Conservation (phyloP, 1,140 invertebrate genomes). For the Proctacanthus coquilletti region DNA sequence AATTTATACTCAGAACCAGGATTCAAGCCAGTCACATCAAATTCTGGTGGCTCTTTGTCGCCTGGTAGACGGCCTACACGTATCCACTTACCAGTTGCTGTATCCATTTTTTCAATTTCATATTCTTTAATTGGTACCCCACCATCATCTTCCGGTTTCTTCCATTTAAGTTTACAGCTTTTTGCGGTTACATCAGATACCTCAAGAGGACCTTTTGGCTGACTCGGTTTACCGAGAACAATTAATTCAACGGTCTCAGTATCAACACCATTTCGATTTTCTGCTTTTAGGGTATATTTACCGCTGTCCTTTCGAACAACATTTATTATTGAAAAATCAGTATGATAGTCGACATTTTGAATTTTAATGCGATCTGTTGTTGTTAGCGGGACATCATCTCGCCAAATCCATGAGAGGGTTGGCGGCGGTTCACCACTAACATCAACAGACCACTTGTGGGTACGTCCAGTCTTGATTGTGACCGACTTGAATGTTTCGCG, state of each 20-base stretch:
- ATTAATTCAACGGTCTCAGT: constrained; percentile 79
- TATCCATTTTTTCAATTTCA: constrained; percentile 86
- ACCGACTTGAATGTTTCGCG: constrained; percentile 72
- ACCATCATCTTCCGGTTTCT: constrained; percentile 85
- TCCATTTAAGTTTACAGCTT: constrained; percentile 76
- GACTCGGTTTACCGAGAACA: constrained; percentile 71
- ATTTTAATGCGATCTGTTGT: constrained; percentile 76
- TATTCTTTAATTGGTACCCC: constrained; percentile 88
- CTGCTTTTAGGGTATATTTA: constrained; percentile 74
- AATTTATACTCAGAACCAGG: constrained; percentile 92
- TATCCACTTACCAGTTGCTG: constrained; percentile 78
- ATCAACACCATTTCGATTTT: constrained; percentile 81
- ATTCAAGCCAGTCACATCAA: constrained; percentile 75
- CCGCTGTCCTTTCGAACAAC: constrained; percentile 78
- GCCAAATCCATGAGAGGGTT: constrained; percentile 70
- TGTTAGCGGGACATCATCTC: constrained; percentile 63
- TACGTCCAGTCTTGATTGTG: constrained; percentile 80
- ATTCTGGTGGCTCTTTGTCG: constrained; percentile 56
- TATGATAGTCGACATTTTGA: constrained; percentile 82
- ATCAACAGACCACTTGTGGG: constrained; percentile 85
- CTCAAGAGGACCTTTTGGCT: constrained; percentile 78
- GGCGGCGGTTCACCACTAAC: constrained; percentile 80
- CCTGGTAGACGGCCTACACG: constrained; percentile 58
- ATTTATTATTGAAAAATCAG: constrained; percentile 71
- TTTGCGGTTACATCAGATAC: constrained; percentile 75